Conservation (phyloP, 2,888 invertebrate genomes). For the Idaea biselata region DNA sequence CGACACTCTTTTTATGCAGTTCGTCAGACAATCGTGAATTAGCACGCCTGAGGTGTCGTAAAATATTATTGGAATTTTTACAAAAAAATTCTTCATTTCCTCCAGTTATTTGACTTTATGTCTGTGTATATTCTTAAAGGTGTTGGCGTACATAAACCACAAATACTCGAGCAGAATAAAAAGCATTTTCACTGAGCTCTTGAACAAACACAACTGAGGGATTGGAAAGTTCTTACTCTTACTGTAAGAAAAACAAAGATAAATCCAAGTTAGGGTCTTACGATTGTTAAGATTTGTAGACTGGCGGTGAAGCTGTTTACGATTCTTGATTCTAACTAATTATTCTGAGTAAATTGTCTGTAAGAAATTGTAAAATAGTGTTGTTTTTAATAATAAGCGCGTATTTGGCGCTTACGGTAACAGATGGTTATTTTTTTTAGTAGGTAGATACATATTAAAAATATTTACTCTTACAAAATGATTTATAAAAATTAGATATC, state of each 20-base stretch:
- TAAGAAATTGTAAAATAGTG: conserved; percentile 12
- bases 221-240: conserved; percentile 56
- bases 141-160: conserved; percentile 20
- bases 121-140: conserved; percentile 1
- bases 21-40: conserved; percentile 67
- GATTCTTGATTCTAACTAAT: conserved; percentile 55
- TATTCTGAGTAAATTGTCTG: conserved; percentile 40
- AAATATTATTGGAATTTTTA: conserved; percentile 39
- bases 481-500: too few relatives aligned
- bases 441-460: neutral
- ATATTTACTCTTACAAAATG: too few relatives aligned
- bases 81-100: conserved; percentile 18
- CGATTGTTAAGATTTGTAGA: conserved; percentile 54
- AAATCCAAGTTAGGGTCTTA: conserved; percentile 66
- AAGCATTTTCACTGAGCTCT: conserved; percentile 57
- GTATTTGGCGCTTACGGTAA: neutral
- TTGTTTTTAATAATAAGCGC: conserved; percentile 2
- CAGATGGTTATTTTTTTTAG: neutral
- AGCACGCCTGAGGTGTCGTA: conserved; percentile 64
- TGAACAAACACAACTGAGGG: conserved; percentile 63
- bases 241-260: conserved; percentile 69
- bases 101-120: conserved; percentile 7
- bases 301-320: conserved; percentile 28
- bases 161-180: conserved; percentile 41
- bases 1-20: conserved; percentile 61